phyloP scores from a whole-genome alignment of 2,113 vertebrate species.

The Sinocyclocheilus anshuiensis region DNA sequence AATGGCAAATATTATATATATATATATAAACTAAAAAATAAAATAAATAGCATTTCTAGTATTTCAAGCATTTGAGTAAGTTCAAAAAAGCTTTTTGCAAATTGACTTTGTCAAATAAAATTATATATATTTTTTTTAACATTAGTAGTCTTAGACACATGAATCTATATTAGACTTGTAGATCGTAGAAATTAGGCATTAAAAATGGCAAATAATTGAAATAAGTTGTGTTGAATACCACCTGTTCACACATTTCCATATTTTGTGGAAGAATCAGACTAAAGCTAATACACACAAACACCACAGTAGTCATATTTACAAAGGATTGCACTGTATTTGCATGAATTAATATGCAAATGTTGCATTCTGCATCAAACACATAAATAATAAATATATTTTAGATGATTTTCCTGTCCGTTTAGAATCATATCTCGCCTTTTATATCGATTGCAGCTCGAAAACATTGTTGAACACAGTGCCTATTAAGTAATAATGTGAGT shows the following conservation, averaged over 20 bases:
- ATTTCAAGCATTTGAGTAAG: no score
- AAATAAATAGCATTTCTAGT: no score
- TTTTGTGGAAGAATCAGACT: neutral
- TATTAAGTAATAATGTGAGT: slow-evolving; percentile 12
- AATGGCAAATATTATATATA: neutral
- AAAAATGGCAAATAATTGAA: neutral
- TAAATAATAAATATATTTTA: slow-evolving; percentile 18
- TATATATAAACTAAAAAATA: no score
- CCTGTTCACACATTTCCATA: neutral
- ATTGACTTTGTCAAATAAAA: no score
- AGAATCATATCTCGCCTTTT: slow-evolving; percentile 1
- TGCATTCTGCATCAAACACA: slow-evolving; percentile 4
- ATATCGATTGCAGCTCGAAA: slow-evolving; percentile 2
- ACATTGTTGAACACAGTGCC: neutral
- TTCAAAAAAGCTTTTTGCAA: no score
- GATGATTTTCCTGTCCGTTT: neutral
- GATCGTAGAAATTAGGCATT: neutral
- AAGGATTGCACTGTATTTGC: neutral
- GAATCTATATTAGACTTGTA: neutral
- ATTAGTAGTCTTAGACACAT: neutral
- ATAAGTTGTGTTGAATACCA: neutral
- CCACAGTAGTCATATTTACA: neutral
- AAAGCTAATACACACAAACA: neutral
- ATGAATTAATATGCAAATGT: slow-evolving; percentile 17
- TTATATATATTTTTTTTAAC: neutral